Evolutionary conservation across 2,888 invertebrate genomes (phyloP).

Genomic region (Ennomos erosarius): DNA sequence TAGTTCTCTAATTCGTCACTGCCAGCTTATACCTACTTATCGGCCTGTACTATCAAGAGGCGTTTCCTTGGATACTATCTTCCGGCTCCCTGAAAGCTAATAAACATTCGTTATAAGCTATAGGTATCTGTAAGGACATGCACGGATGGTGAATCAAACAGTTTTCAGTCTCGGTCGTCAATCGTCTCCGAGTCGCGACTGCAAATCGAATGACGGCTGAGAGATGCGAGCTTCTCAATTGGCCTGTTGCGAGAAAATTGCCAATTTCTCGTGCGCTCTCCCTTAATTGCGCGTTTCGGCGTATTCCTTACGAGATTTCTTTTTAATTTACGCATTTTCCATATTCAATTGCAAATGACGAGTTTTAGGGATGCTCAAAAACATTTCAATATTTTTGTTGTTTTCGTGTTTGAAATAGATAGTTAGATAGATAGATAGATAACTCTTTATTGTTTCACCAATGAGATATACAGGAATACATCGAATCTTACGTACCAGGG

Average conservation of each 20-base stretch:
- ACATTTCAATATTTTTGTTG: no score
- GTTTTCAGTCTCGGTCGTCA: background rate
- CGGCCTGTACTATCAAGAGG: no score
- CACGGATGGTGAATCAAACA: background rate
- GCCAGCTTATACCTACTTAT: no score
- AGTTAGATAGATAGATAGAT: no score
- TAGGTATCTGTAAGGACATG: background rate
- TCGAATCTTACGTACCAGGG: no score
- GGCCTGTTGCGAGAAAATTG: conserved; percentile 64
- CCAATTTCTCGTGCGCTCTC: conserved; percentile 59
- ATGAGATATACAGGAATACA: no score
- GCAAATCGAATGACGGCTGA: conserved; percentile 33
- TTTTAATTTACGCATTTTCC: conserved; percentile 38
- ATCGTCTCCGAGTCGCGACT: conserved; percentile 15
- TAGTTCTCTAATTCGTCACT: no score
- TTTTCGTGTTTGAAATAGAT: no score
- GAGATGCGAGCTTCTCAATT: conserved; percentile 45
- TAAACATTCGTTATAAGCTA: background rate
- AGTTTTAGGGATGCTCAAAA: no score
- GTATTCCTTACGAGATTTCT: conserved; percentile 41
- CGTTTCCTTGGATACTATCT: no score
- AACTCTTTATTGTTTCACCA: no score
- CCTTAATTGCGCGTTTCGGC: conserved; percentile 55
- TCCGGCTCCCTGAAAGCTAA: no score
- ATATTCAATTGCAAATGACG: conserved; percentile 18